Base-by-base conservation (phyloP, 2,797 vertebrate species). In the Acrossocheilus fasciatus region DNA sequence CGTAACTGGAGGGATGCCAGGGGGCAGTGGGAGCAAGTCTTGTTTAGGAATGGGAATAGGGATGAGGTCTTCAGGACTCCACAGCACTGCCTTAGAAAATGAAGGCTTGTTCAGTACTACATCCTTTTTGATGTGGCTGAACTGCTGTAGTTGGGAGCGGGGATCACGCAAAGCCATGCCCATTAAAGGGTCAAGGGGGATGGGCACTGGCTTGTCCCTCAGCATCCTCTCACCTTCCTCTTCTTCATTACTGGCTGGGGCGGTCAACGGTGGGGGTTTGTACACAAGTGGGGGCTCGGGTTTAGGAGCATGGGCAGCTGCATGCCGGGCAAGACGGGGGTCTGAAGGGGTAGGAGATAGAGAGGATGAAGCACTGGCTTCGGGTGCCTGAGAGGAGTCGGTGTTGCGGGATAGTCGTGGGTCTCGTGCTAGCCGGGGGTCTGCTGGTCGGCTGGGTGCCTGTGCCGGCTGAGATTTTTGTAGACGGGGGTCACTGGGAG, bases 111-210 rank as follows among this genome's bases (percentile, higher is more conserved):
- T 92, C 18, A 99, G 95, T 7, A 96, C 43, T 0, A 97, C 91
- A 3, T 98, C 98, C 89, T 97, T 98, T 91, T 97, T 98, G 88
- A 99, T 98, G 93, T 99, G 98, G 90, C 98, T 98, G 91, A 98
- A 98, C 88, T 97, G 97, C 91, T 98, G 97, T 45, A 99, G 95
- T 91, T 97, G 97, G 0, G 93, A 95, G 0, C 98, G 95, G 0
- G 98, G 98, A 88, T 99, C 98, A 39, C 96, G 94, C 41, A 97
- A 94, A 0, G 95, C 91, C 88, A 96, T 96, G 0, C 96, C 96
- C 0, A 97, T 96, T 11, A 97, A 93, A 0, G 97, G 94, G 2
- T 99, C 98, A 41, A 98, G 88, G 1, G 98, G 98, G 83, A 99
- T 97, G 23, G 89, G 94, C 9, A 97, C 94, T 0, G 97, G 95